Evolutionary conservation across 2,113 vertebrate species (phyloP), one percentile per base, ranked within the genome.

Genomic region (Himantopus leucocephalus): DNA sequence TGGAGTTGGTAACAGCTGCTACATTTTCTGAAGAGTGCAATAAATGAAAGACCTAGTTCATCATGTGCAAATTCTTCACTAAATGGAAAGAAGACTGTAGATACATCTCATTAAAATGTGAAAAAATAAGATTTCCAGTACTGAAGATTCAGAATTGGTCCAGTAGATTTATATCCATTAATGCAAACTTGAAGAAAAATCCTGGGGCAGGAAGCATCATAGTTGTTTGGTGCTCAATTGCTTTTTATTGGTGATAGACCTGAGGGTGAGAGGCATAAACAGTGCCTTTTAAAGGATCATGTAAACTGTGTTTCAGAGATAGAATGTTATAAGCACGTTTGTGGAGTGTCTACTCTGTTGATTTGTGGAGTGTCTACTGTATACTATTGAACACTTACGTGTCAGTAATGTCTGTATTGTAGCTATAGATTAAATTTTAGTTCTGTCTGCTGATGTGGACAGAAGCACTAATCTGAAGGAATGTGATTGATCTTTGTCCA

Each of bases 361-460:
- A 39, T 39, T 70, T 2, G 1, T 76, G 45, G 12, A 27, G 19
- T n/a, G 50, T 64, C 80, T 68, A 8, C 43, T 45, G 43, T 45
- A 45, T 20, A 7, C 15, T 47, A 0, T 27, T 32, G 29, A 32
- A n/a, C 8, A 4, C 3, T 2, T 32, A 2, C 14, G 24, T 43
- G 55, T 74, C 29, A 32, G 29, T 29, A 14, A 52, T 24, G 18
- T 19, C 27, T 55, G n/a, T n/a, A 12, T 6, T n/a, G 39, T 9
- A 29, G 14, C 29, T 10, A 2, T 5, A 24, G 32, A 5, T 70
- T 24, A 24, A 22, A 32, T 34, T 32, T 32, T 14, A 23, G n/a
- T 32, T 74, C 20, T 45, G 9, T 35, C 24, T 45, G 66, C 15
- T 2, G 5, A 3, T 19, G 12, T 79, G 64, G 24, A 30, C 10